A percentile compares a stretch with the other conserved stretches of the same genome.
Evolutionary conservation across 2,888 invertebrate genomes (phyloP).

Genomic region (Archaeoteleia sp.): DNA sequence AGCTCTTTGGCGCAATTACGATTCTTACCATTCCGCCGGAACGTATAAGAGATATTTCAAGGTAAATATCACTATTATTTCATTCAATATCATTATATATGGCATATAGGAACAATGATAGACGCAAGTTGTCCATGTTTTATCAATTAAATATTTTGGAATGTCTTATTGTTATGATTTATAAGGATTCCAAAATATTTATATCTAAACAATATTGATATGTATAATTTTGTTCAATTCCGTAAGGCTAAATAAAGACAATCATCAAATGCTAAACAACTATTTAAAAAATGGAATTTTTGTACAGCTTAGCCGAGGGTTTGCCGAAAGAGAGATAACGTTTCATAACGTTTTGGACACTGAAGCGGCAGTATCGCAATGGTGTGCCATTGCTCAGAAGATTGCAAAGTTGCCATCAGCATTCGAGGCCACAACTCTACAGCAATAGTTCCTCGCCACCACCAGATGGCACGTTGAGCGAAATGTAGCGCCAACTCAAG

Average conservation of each 20-base stretch:
- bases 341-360: conserved; percentile 96
- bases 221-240: too few species aligned
- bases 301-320: conserved; percentile 70
- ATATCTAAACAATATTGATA: too few species aligned
- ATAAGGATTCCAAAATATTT: conserved; percentile 2
- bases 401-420: conserved; percentile 80
- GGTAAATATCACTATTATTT: conserved; percentile 76
- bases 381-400: conserved; percentile 95
- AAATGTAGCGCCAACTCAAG: conserved; percentile 89
- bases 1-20: conserved; percentile 93
- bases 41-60: conserved; percentile 91
- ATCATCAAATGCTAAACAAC: too few species aligned
- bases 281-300: too few species aligned
- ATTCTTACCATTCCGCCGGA: conserved; percentile 95
- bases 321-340: conserved; percentile 86
- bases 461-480: conserved; percentile 76
- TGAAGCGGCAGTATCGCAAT: conserved; percentile 95
- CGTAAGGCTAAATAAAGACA: too few species aligned
- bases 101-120: too few species aligned
- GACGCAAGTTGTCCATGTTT: too few species aligned
- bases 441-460: conserved; percentile 66
- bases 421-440: conserved; percentile 68
- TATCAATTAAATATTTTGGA: too few species aligned
- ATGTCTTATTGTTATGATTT: too few species aligned
- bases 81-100: too few species aligned